Percentiles rank a stretch among this genome's conserved stretches.
These are phyloP conservation scores for Rhimphoctona megacephalus DNA, from an alignment of 2,888 invertebrate genomes.

Conservation along the genomic window DNA sequence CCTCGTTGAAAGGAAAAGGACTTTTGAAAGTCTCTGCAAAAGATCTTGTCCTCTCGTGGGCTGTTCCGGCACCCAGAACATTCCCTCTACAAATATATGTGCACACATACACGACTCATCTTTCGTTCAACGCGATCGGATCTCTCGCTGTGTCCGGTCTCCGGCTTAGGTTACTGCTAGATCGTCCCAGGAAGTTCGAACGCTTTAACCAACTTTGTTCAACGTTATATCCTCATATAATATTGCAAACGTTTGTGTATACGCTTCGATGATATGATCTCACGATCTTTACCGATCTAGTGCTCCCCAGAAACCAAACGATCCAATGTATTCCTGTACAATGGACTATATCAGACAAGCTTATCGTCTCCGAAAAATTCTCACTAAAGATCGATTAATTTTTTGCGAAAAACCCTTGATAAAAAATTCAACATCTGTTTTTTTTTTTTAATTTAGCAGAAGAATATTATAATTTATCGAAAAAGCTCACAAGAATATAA, in stretches of 20 bases:
- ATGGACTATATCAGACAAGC: not conserved
- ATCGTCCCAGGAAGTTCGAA: constrained; percentile 65
- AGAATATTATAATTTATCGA: not conserved
- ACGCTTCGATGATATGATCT: constrained; percentile 39
- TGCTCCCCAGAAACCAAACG: constrained; percentile 10
- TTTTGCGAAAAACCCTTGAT: not conserved
- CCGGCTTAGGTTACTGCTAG: constrained; percentile 64
- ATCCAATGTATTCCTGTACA: not conserved
- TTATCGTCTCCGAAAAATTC: not conserved
- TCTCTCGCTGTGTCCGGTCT: constrained; percentile 45
- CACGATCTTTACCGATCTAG: constrained; percentile 29
- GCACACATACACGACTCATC: constrained; percentile 40
- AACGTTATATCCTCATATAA: constrained; percentile 6
- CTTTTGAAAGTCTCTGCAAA: not conserved
- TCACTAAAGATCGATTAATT: not conserved
- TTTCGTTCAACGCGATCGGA: constrained; percentile 58
- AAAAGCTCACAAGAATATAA: no score
- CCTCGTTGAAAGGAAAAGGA: not conserved
- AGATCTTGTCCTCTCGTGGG: constrained; percentile 21
- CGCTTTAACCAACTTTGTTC: constrained; percentile 32
- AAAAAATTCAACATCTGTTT: not conserved
- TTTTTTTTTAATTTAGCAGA: not conserved
- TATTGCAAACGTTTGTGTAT: constrained; percentile 11
- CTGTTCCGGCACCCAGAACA: constrained; percentile 43
- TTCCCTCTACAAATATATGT: constrained; percentile 4